These are phyloP conservation scores for Neria commutata DNA, from an alignment of 2,888 invertebrate species.

Conservation along the genomic window DNA sequence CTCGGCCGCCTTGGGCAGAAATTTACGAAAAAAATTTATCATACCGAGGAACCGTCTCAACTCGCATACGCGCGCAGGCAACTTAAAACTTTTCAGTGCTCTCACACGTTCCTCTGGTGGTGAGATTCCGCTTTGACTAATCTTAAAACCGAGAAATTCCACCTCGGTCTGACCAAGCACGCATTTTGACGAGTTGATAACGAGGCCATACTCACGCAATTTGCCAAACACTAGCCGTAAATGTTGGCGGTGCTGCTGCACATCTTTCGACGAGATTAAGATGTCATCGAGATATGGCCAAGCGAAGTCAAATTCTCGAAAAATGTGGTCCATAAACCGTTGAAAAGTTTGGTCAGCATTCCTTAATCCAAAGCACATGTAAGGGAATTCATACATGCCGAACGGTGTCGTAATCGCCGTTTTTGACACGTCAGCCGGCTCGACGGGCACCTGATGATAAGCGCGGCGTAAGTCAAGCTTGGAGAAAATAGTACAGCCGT, in stretches of 20 bases:
- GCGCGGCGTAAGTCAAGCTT: slow-evolving; percentile 20
- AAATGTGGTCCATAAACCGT: neutral
- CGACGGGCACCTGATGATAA: slow-evolving; percentile 15
- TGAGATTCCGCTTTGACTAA: neutral
- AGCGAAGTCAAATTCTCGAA: neutral
- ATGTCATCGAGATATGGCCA: slow-evolving; percentile 4
- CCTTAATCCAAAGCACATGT: slow-evolving; percentile 1
- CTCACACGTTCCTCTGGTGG: neutral
- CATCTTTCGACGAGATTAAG: neutral
- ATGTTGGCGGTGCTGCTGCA: neutral
- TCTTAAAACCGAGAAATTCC: neutral
- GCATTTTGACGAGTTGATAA: slow-evolving; percentile 1
- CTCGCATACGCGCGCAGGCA: neutral
- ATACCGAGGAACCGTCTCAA: slow-evolving; percentile 4
- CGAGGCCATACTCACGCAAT: neutral
- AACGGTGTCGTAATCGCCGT: neutral
- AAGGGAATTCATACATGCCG: neutral
- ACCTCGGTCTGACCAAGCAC: neutral
- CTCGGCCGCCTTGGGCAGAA: slow-evolving; percentile 24
- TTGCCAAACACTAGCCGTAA: neutral
- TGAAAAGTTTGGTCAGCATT: slow-evolving; percentile 8
- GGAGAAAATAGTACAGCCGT: slow-evolving; percentile 20
- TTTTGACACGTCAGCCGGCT: neutral
- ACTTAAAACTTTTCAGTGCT: neutral
- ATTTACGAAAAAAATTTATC: slow-evolving; percentile 25